Base-by-base conservation (phyloP, 2,888 invertebrate species). In the Drosophila falleni region DNA sequence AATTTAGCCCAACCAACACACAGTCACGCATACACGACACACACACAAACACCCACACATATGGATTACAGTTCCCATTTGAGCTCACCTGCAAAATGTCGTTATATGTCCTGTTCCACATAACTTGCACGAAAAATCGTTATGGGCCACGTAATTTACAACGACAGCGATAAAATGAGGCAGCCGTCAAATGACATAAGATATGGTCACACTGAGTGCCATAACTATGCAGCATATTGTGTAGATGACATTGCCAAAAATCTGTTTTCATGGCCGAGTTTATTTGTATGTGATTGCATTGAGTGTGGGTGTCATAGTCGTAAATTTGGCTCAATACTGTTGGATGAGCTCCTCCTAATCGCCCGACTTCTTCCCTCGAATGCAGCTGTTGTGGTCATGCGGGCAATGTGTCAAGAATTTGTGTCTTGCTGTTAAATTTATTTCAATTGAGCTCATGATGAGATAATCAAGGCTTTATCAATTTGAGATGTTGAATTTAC, bases 91-190 rank as follows among this genome's bases (percentile, higher is more conserved):
- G 81, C 68, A 64, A 63, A 51, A 60, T 65, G 69, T 58, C 42
- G 41, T 64, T 44, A 37, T 37, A 23, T 54, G 47, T 37, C 35
- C 46, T 71, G 58, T 60, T 29, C 16, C 58, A 61, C 62, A 50
- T 64, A 64, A 54, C 33, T 59, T 37, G 41, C 16, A 33, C 11
- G 39, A 29, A 41, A 29, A 53, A 44, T 68, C 62, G 70, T 73
- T 81, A 71, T 70, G 76, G 71, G 39, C 55, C 77, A 74, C 59
- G 71, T 87, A 87, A 83, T 87, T 80, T 82, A 85, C 83, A 64
- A 64, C 66, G 74, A 80, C 88, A 70, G 78, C 83, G 42, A 77
- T 85, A 85, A 80, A 83, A 87, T 87, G 86, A 79, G 81, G 76
- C 75, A 71, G 56, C 47, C 63, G 67, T 75, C 56, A 60, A 64